phyloP scores from a whole-genome alignment of 2,113 vertebrate species.

The Gadus macrocephalus region DNA sequence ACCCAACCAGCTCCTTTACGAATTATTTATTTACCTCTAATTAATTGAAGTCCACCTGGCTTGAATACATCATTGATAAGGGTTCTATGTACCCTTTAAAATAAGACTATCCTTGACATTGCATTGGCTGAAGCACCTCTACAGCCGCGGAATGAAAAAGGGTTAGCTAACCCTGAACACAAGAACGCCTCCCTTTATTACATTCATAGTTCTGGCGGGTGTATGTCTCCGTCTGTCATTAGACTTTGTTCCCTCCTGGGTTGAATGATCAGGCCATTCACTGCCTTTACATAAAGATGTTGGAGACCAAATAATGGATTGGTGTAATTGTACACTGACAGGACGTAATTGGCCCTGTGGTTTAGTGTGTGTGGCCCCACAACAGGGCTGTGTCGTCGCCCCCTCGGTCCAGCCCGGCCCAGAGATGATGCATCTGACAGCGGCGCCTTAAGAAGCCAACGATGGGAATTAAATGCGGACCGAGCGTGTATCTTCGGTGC shows the following conservation, averaged over 20 bases:
- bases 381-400: conserved; percentile 31
- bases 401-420: conserved; percentile 30
- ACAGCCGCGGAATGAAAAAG: conserved; percentile 15
- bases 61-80: conserved; percentile 61
- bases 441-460: conserved; percentile 23
- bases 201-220: conserved; percentile 13
- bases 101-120: conserved; percentile 17
- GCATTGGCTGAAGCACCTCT: conserved; percentile 26
- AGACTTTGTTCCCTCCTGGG: neutral
- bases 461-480: conserved; percentile 28
- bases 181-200: conserved; percentile 1
- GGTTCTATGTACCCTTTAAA: conserved; percentile 27
- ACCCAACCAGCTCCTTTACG: conserved; percentile 57
- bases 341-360: conserved; percentile 17
- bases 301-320: conserved; percentile 16
- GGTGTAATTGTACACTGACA: conserved; percentile 20
- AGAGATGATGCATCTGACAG: conserved; percentile 42
- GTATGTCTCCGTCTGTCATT: conserved; percentile 6
- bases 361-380: conserved; percentile 21
- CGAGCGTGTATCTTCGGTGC: neutral
- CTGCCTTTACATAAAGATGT: neutral
- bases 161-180: conserved; percentile 1
- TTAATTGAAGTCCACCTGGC: conserved; percentile 73
- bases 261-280: conserved; percentile 9
- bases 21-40: conserved; percentile 78